phyloP scores from a whole-genome alignment of 1,140 invertebrate species.

The Chironomus striatipennis region DNA sequence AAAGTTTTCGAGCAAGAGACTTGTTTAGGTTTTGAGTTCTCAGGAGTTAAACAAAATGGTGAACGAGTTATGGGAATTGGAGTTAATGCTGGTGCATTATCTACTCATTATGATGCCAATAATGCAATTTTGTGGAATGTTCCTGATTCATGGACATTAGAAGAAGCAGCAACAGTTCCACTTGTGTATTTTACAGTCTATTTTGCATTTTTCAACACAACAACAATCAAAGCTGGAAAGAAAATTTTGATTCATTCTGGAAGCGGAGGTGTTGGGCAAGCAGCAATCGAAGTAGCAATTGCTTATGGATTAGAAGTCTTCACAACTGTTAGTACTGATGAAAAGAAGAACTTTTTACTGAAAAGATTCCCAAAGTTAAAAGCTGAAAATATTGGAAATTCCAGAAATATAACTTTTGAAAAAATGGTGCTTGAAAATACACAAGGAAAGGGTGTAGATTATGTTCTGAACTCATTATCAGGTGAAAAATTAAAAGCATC shows the following conservation, averaged over 20 bases:
- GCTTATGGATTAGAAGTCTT: constrained; percentile 59
- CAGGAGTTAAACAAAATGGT: constrained; percentile 46
- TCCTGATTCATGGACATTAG: constrained; percentile 72
- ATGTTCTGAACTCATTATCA: constrained; percentile 52
- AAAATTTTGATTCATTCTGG: constrained; percentile 80
- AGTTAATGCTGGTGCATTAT: constrained; percentile 41
- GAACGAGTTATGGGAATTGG: constrained; percentile 61
- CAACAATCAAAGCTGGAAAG: constrained; percentile 57
- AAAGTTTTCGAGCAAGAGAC: constrained; percentile 43
- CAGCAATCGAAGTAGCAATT: constrained; percentile 70
- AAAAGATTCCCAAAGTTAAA: constrained; percentile 57
- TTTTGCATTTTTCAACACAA: constrained; percentile 61
- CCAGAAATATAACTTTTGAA: constrained; percentile 47
- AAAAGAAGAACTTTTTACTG: constrained; percentile 70
- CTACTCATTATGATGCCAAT: constrained; percentile 49
- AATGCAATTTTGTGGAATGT: constrained; percentile 60
- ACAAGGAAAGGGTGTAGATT: constrained; percentile 48
- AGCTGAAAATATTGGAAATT: constrained; percentile 47
- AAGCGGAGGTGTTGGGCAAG: constrained; percentile 76
- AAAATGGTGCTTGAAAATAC: constrained; percentile 44
- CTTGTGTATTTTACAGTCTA: constrained; percentile 78
- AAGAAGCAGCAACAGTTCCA: constrained; percentile 83
- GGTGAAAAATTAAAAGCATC: constrained; percentile 52
- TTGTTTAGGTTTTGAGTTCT: constrained; percentile 48
- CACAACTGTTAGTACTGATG: constrained; percentile 62